phyloP scores from a whole-genome alignment of 2,113 vertebrate genomes.

The Carettochelys insculpta region DNA sequence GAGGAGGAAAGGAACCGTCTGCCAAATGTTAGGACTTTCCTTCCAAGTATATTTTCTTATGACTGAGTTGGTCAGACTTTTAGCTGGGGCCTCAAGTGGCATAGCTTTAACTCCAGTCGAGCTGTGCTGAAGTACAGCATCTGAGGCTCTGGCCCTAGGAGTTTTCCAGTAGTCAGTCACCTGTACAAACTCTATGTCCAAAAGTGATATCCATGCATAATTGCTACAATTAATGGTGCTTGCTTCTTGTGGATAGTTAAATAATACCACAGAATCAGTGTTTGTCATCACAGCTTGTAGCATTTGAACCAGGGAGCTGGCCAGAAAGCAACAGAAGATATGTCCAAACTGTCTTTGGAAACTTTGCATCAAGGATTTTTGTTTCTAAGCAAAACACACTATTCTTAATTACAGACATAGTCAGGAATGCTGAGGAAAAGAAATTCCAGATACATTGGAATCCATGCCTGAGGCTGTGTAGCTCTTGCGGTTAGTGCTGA shows the following conservation, averaged over 20 bases:
- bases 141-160: not conserved
- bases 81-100: not conserved
- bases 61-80: not conserved
- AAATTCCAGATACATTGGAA: conserved; percentile 55
- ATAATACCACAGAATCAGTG: not conserved
- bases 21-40: not conserved
- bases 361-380: not conserved
- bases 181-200: not conserved
- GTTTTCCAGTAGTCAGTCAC: not conserved
- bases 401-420: conserved; percentile 25
- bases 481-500: not conserved
- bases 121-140: not conserved
- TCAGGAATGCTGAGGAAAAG: conserved; percentile 37
- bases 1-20: not conserved
- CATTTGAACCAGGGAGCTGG: not conserved
- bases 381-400: conserved; percentile 47
- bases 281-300: not conserved
- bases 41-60: not conserved
- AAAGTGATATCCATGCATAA: not conserved
- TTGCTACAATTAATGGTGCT: not conserved
- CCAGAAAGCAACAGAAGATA: not conserved
- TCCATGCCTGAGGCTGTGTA: conserved; percentile 8
- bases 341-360: not conserved
- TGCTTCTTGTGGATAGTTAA: not conserved
- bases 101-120: not conserved